Percentiles rank a stretch among this genome's conserved stretches.
phyloP scores from a whole-genome alignment of 2,888 invertebrate genomes.

The Autographa pulchrina region DNA sequence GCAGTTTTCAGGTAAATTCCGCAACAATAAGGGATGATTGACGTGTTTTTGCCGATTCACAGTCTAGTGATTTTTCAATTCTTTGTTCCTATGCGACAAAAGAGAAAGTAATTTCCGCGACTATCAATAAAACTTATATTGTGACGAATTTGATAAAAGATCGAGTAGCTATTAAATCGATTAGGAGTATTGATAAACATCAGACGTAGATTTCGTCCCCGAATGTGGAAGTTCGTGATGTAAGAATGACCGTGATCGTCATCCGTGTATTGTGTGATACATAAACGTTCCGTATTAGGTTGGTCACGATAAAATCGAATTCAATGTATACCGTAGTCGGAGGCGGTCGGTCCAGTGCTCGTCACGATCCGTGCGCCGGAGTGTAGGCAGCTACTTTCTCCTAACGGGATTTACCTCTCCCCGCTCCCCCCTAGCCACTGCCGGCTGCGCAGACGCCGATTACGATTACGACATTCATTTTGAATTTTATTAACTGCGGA shows the following conservation, averaged over 20 bases:
- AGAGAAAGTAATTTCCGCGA: conserved; percentile 72
- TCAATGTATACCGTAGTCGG: conserved; percentile 75
- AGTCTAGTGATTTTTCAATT: conserved; percentile 67
- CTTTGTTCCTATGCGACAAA: conserved; percentile 67
- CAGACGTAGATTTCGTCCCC: conserved; percentile 26
- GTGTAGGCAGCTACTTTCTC: conserved; percentile 89
- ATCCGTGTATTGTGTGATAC: conserved; percentile 63
- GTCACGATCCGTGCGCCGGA: conserved; percentile 78
- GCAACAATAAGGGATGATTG: conserved; percentile 70
- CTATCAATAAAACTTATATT: conserved; percentile 48
- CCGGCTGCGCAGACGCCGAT: conserved; percentile 70
- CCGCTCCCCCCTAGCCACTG: conserved; percentile 61
- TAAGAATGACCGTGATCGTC: conserved; percentile 57
- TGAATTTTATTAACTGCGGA: conserved; percentile 79
- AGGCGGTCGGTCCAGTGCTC: conserved; percentile 71
- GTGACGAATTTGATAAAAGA: conserved; percentile 48
- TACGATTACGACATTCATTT: conserved; percentile 82
- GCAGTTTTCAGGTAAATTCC: conserved; percentile 57
- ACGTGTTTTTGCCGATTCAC: conserved; percentile 68
- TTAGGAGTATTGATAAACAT: conserved; percentile 44
- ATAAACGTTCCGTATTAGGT: conserved; percentile 64
- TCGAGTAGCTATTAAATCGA: conserved; percentile 31
- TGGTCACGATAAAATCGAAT: conserved; percentile 76
- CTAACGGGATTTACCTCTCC: conserved; percentile 83
- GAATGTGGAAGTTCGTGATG: conserved; percentile 58